Evolutionary conservation across 2,797 vertebrate genomes (phyloP).

Genomic region (Coilia nasus): DNA sequence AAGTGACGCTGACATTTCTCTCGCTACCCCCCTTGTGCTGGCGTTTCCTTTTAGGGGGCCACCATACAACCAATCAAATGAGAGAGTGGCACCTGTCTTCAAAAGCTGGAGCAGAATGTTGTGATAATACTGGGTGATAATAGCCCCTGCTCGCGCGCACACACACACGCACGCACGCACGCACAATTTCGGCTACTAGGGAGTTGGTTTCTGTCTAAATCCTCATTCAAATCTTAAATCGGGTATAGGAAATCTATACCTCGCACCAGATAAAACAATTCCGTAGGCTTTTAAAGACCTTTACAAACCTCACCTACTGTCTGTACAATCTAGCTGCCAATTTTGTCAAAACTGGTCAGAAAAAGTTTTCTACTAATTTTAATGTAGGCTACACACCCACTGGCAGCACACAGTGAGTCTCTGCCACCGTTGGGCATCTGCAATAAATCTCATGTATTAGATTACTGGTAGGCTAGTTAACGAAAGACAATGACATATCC

Average conservation of each 20-base stretch:
- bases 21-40: not conserved
- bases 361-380: no score
- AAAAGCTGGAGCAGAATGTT: slow-evolving; percentile 5
- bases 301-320: no score
- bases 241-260: not conserved
- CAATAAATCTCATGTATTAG: no score
- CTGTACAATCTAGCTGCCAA: no score
- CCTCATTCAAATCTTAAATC: not conserved
- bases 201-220: not conserved
- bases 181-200: not conserved
- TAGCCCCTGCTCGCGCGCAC: not conserved
- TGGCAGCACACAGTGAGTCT: no score
- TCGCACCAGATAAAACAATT: not conserved
- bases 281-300: not conserved
- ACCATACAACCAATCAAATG: slow-evolving; percentile 40
- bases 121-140: slow-evolving; percentile 5
- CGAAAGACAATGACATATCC: no score
- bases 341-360: no score
- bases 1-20: not conserved
- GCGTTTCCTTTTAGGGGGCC: slow-evolving; percentile 42
- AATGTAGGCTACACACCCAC: no score
- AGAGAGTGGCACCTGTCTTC: slow-evolving; percentile 28
- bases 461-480: no score
- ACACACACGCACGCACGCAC: no score
- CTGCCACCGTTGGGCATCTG: no score